Evolutionary conservation across 2,797 vertebrate genomes (phyloP).

Genomic region (Enteromius thamalakanensis): DNA sequence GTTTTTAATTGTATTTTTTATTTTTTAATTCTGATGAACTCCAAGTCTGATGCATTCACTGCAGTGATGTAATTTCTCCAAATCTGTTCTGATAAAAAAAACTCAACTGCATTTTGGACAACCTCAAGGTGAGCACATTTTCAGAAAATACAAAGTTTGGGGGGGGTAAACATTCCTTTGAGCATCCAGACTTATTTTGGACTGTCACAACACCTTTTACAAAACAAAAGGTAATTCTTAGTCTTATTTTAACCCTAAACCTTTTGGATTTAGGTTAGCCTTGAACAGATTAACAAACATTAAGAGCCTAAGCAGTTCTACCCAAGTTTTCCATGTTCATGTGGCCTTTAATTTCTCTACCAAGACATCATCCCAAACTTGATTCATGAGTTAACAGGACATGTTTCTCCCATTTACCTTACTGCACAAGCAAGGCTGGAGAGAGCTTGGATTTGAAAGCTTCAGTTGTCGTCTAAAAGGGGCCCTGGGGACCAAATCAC

Average conservation of each 20-base stretch:
- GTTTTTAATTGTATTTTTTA: background rate
- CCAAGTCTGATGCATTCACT: background rate
- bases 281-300: background rate
- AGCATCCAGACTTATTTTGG: background rate
- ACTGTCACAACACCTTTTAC: background rate
- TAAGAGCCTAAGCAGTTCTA: background rate
- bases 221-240: background rate
- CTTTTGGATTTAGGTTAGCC: constrained; percentile 20
- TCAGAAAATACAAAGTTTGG: background rate
- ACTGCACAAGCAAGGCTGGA: constrained; percentile 22
- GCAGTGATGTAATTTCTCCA: background rate
- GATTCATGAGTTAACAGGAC: background rate
- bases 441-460: constrained; percentile 54
- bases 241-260: background rate
- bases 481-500: constrained; percentile 48
- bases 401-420: background rate
- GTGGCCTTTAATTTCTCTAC: constrained; percentile 62
- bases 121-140: background rate
- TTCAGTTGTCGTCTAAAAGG: constrained; percentile 51
- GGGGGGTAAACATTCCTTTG: background rate
- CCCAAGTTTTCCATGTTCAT: constrained; percentile 38
- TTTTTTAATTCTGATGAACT: no score
- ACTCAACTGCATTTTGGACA: background rate
- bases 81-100: background rate
- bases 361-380: background rate